Conservation (phyloP, 2,113 vertebrate species). For the Ageneiosus marmoratus region DNA sequence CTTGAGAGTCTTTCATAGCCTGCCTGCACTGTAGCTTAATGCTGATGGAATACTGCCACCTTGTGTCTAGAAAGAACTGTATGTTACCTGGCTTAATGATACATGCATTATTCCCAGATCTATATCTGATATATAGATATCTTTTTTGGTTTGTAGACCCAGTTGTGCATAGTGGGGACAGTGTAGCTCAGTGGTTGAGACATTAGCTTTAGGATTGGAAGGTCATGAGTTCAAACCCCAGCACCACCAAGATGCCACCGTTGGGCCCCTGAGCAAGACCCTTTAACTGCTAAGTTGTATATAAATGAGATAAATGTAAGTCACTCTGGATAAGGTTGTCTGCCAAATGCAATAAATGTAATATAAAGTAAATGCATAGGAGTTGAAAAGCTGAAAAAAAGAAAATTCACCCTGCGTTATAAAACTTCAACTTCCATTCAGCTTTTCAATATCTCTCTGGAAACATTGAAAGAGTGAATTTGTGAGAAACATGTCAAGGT, state of each 20-base stretch:
- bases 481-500: constrained; percentile 34
- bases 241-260: too few species aligned
- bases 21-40: neutral
- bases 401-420: neutral
- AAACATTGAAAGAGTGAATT: neutral
- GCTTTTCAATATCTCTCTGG: constrained; percentile 2
- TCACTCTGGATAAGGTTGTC: too few species aligned
- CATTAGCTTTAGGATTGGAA: too few species aligned
- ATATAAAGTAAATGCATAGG: neutral
- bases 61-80: constrained; percentile 26
- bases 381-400: neutral
- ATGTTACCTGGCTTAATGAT: neutral
- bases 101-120: neutral
- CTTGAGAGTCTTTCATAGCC: neutral
- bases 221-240: too few species aligned
- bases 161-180: too few species aligned
- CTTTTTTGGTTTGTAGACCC: neutral
- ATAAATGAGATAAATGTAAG: too few species aligned
- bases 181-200: too few species aligned
- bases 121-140: neutral
- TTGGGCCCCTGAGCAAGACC: too few species aligned
- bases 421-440: neutral
- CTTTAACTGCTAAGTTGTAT: too few species aligned
- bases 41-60: constrained; percentile 54
- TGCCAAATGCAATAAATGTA: too few species aligned